Evolutionary conservation across 1,140 invertebrate genomes (phyloP).

Genomic region (Drosophila nebulosa): DNA sequence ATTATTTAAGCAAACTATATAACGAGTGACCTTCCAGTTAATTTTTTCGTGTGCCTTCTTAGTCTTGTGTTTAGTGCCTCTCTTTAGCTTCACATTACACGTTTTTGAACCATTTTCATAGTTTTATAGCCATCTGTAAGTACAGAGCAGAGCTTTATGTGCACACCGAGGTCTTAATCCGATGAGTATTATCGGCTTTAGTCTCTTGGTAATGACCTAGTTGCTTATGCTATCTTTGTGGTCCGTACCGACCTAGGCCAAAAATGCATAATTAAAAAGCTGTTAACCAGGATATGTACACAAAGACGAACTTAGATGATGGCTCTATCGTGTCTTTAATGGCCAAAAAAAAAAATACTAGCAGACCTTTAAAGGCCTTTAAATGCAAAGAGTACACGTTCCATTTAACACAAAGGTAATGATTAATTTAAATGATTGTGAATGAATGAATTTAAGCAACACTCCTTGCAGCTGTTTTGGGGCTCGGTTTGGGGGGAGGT

Average conservation of each 20-base stretch:
- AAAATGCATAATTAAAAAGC: slow-evolving; percentile 69
- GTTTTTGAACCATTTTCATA: slow-evolving; percentile 16
- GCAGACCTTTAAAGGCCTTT: slow-evolving; percentile 16
- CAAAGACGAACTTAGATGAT: slow-evolving; percentile 23
- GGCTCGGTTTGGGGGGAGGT: neutral
- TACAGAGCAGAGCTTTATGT: slow-evolving; percentile 23
- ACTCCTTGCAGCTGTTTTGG: slow-evolving; percentile 42
- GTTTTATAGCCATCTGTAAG: slow-evolving; percentile 16
- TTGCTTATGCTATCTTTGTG: slow-evolving; percentile 39
- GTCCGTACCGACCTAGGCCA: slow-evolving; percentile 37
- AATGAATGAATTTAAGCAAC: neutral
- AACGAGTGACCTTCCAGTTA: neutral
- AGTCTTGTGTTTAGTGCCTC: neutral
- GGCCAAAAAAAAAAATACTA: slow-evolving; percentile 7
- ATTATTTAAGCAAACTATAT: neutral
- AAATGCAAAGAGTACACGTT: slow-evolving; percentile 35
- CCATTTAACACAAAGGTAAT: slow-evolving; percentile 7
- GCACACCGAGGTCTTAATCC: slow-evolving; percentile 36
- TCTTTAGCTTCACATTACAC: neutral
- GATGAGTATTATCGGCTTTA: slow-evolving; percentile 17
- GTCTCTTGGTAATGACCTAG: slow-evolving; percentile 60
- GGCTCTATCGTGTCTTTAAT: slow-evolving; percentile 25
- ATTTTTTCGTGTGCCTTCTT: neutral
- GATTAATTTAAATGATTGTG: neutral
- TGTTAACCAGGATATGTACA: slow-evolving; percentile 45